Base-by-base conservation (phyloP, 2,797 vertebrate genomes). In the Enteromius trimaculatus region DNA sequence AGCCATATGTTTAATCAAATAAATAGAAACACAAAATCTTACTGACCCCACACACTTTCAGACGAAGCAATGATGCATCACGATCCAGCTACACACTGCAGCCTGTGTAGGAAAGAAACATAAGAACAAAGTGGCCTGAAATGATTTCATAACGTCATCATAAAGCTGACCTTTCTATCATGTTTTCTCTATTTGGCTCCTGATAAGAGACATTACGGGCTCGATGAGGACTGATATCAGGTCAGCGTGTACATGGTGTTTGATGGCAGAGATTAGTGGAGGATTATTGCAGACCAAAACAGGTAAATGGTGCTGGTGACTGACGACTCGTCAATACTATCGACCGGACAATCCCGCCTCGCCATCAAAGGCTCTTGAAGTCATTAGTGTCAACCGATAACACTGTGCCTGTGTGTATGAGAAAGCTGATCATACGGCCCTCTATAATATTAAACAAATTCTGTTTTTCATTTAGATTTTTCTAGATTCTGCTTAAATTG, bases 311-410 rank as follows among this genome's bases (percentile, higher is more conserved):
- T 53, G 72, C 49, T 19, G 13, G 60, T 82, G 72, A 72, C 83
- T 65, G 74, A 55, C 17, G 34, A 85, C 44, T 51, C 42, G 11
- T 81, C 84, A 77, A 81, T 85, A 72, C 42, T 62, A 85, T 85
- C 31, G 84, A 85, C 26, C 72, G 21, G n/a, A 13, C 42, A 68
- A 79, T 58, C n/a, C 34, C 16, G 21, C 23, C 14, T 65, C 58
- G 13, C 69, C 69, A 71, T 80, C 65, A 62, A 37, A 47, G 62
- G 29, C 19, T 77, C n/a, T 77, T 81, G 65, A 71, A 85, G 34
- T 42, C 42, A 72, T 83, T 66, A 76, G 62, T 62, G 71, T 85
- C 17, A 51, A 37, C 29, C 3, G 44, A 39, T 69, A 17, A 65
- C 39, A n/a, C 16, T 72, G 55, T 17, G 68, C 10, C 17, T 74